Percentiles rank a stretch among this genome's conserved stretches.
These are phyloP conservation scores for Calephelis perditalis DNA, from an alignment of 2,888 invertebrate genomes.

Conservation along the genomic window DNA sequence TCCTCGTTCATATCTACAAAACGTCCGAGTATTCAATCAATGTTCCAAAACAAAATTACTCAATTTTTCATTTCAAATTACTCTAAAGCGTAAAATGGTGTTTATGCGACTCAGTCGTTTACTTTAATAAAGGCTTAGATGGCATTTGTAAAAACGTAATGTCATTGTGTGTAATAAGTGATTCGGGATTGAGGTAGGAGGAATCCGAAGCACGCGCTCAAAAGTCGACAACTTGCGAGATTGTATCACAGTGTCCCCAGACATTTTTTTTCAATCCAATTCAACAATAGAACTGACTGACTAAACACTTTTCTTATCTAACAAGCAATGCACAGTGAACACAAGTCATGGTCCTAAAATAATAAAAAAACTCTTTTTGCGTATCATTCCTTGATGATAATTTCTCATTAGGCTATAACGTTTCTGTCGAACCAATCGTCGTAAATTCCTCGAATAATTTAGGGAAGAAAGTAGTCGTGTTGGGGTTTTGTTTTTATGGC, in stretches of 20 bases:
- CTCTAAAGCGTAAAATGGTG: slow-evolving; percentile 47
- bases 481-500: slow-evolving; percentile 77
- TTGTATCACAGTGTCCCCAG: slow-evolving; percentile 69
- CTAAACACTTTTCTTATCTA: slow-evolving; percentile 32
- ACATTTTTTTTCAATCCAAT: slow-evolving; percentile 28
- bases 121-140: slow-evolving; percentile 63
- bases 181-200: slow-evolving; percentile 51
- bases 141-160: slow-evolving; percentile 57
- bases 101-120: slow-evolving; percentile 65
- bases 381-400: slow-evolving; percentile 67
- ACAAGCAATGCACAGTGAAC: slow-evolving; percentile 45
- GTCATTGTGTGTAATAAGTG: slow-evolving; percentile 73
- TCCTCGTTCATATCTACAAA: too few species aligned
- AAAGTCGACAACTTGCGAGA: slow-evolving; percentile 53
- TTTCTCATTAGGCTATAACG: slow-evolving; percentile 77
- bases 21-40: neutral
- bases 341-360: slow-evolving; percentile 68
- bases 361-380: slow-evolving; percentile 69
- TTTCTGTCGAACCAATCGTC: slow-evolving; percentile 72
- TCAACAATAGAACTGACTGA: slow-evolving; percentile 39
- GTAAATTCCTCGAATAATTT: slow-evolving; percentile 77
- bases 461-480: slow-evolving; percentile 74
- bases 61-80: slow-evolving; percentile 32
- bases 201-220: slow-evolving; percentile 73
- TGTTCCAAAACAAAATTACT: slow-evolving; percentile 26